Evolutionary conservation across 2,113 vertebrate species (phyloP).

Genomic region (Engystomops pustulosus): DNA sequence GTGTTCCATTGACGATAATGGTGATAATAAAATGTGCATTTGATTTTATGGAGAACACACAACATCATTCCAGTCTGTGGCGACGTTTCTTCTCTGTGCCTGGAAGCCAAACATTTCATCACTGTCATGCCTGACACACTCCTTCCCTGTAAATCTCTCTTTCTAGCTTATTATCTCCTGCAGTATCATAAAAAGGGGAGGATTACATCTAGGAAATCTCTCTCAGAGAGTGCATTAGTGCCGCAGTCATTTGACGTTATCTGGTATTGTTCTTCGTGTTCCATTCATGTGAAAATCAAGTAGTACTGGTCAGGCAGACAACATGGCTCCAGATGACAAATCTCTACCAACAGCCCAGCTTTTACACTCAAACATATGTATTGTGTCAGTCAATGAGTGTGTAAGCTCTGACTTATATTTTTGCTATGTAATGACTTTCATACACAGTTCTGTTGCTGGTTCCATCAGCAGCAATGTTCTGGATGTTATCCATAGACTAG

Average conservation of each 20-base stretch:
- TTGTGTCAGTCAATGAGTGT: conserved; percentile 65
- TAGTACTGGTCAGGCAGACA: conserved; percentile 62
- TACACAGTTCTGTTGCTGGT: conserved; percentile 67
- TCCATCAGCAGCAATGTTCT: conserved; percentile 66
- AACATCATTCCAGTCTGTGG: conserved; percentile 8
- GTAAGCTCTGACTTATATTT: conserved; percentile 68
- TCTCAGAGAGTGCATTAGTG: conserved; percentile 21
- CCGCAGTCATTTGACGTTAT: conserved; percentile 31
- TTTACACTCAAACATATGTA: conserved; percentile 64
- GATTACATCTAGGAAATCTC: conserved; percentile 47
- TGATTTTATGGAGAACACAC: background rate
- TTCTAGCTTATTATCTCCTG: conserved; percentile 16
- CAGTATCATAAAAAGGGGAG: conserved; percentile 36
- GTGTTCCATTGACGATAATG: conserved; percentile 2
- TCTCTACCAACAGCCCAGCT: conserved; percentile 66
- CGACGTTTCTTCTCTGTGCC: conserved; percentile 2
- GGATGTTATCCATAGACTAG: conserved; percentile 37
- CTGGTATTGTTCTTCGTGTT: conserved; percentile 45
- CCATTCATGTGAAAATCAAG: conserved; percentile 39
- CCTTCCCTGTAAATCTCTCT: conserved; percentile 14
- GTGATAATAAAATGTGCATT: background rate
- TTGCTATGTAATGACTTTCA: conserved; percentile 70
- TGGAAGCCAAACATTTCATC: conserved; percentile 23
- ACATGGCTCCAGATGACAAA: conserved; percentile 62
- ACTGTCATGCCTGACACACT: conserved; percentile 10